These are phyloP conservation scores for Anadara kagoshimensis DNA, from an alignment of 1,140 invertebrate species.

Conservation along the genomic window DNA sequence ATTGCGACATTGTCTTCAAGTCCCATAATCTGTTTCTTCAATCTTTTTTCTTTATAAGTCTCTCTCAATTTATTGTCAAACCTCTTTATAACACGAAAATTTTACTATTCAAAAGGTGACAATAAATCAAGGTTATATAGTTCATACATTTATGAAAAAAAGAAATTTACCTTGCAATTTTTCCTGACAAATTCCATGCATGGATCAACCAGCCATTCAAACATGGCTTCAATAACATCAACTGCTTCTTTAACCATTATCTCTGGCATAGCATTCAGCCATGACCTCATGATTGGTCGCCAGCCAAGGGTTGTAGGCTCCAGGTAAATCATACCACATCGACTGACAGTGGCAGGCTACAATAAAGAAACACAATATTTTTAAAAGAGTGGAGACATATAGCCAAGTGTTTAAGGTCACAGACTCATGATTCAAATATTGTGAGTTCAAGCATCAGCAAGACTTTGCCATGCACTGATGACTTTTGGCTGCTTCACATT, in stretches of 20 bases:
- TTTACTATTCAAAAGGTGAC: background rate
- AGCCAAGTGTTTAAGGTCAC: no score
- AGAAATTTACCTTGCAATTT: slow-evolving; percentile 78
- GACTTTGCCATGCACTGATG: no score
- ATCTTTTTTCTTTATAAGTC: no score
- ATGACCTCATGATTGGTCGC: slow-evolving; percentile 71
- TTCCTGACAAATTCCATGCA: slow-evolving; percentile 69
- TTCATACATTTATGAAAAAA: background rate
- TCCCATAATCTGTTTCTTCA: no score
- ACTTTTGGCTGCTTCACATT: no score
- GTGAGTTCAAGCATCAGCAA: no score
- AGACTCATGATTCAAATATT: no score
- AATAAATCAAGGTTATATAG: background rate
- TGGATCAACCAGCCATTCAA: slow-evolving; percentile 75
- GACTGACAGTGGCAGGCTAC: slow-evolving; percentile 74
- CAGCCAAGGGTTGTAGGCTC: slow-evolving; percentile 74
- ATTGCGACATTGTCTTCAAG: no score
- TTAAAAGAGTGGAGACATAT: no score
- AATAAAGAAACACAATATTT: slow-evolving; percentile 10
- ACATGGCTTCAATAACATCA: slow-evolving; percentile 61
- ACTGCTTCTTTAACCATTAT: slow-evolving; percentile 57
- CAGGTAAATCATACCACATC: slow-evolving; percentile 75
- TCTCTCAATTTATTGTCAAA: no score
- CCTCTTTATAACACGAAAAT: no score
- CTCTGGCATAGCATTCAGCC: slow-evolving; percentile 63